phyloP scores from a whole-genome alignment of 2,113 vertebrate species.

The Ciconia boyciana region DNA sequence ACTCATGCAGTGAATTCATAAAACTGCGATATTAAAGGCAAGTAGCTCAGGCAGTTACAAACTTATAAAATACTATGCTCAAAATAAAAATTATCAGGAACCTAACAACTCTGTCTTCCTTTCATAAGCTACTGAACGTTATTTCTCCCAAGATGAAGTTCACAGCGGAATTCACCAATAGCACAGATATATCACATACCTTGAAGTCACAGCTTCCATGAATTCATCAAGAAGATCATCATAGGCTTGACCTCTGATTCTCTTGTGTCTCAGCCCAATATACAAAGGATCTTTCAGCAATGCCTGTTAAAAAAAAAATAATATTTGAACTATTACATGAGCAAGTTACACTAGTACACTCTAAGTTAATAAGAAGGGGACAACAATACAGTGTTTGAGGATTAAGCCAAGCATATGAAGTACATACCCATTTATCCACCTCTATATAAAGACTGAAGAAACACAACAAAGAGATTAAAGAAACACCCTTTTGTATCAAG shows the following conservation, averaged over 20 bases:
- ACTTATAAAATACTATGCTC: background rate
- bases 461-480: slow-evolving; percentile 7
- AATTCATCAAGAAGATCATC: slow-evolving; percentile 95
- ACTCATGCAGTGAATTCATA: background rate
- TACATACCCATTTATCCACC: background rate
- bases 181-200: slow-evolving; percentile 73
- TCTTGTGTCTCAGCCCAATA: slow-evolving; percentile 90
- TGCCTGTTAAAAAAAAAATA: slow-evolving; percentile 67
- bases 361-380: background rate
- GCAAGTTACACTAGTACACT: background rate
- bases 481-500: background rate
- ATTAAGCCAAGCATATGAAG: slow-evolving; percentile 4
- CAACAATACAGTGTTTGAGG: slow-evolving; percentile 9
- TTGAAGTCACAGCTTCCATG: slow-evolving; percentile 92
- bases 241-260: slow-evolving; percentile 88
- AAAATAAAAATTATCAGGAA: background rate
- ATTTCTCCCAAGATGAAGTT: background rate
- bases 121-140: background rate
- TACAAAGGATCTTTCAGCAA: slow-evolving; percentile 93
- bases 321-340: background rate
- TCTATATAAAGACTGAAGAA: background rate
- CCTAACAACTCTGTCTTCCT: background rate
- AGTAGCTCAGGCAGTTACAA: background rate
- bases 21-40: background rate
- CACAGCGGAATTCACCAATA: background rate